These are phyloP conservation scores for Hartigia nigra DNA, from an alignment of 2,888 invertebrate genomes.

Conservation along the genomic window DNA sequence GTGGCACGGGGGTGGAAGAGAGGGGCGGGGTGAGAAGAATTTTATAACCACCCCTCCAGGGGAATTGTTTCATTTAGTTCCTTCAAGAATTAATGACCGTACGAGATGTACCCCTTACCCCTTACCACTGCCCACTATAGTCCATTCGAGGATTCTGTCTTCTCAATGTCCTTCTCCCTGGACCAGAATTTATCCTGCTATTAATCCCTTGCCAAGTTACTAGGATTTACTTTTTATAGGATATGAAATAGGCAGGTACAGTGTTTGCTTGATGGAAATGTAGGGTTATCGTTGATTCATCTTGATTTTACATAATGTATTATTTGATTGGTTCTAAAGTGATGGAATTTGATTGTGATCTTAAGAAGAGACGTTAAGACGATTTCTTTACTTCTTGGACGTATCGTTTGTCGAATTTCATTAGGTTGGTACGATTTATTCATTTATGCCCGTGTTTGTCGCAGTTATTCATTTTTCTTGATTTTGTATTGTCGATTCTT, in stretches of 20 bases:
- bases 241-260: background rate
- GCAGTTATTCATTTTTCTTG: background rate
- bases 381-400: background rate
- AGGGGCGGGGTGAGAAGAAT: constrained; percentile 17
- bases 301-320: background rate
- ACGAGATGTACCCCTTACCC: constrained; percentile 6
- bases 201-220: background rate
- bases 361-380: background rate
- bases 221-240: background rate
- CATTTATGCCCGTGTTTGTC: too few relatives aligned
- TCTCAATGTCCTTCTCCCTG: background rate
- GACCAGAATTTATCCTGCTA: background rate
- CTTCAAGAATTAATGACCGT: constrained; percentile 10
- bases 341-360: background rate
- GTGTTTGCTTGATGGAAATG: background rate
- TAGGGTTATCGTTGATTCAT: background rate
- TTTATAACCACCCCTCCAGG: constrained; percentile 25
- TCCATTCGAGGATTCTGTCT: background rate
- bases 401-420: background rate
- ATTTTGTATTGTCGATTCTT: background rate
- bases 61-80: constrained; percentile 48
- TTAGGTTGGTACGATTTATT: too few relatives aligned
- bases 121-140: background rate
- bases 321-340: background rate
- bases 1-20: background rate